These are phyloP conservation scores for Nebria salina DNA, from an alignment of 2,888 invertebrate genomes.

Conservation along the genomic window DNA sequence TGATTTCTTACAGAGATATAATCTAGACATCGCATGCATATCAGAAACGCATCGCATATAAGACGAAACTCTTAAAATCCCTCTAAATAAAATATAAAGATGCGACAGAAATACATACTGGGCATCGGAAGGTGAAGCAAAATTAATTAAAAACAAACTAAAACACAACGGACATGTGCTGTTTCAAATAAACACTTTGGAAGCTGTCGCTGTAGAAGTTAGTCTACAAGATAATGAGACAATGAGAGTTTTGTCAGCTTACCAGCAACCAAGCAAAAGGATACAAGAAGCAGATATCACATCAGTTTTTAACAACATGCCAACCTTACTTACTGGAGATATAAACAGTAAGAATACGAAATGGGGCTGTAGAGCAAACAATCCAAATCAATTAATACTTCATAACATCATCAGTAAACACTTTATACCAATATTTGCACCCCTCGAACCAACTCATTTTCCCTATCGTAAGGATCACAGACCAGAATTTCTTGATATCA, in stretches of 20 bases:
- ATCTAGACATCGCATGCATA: no score
- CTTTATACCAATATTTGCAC: conserved; percentile 38
- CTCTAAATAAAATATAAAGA: neutral
- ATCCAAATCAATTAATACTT: conserved; percentile 34
- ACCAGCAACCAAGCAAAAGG: no score
- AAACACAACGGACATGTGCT: no score
- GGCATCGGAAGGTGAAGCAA: neutral
- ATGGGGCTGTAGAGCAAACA: conserved; percentile 44
- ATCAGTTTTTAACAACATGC: no score
- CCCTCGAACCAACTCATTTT: no score
- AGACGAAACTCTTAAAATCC: neutral
- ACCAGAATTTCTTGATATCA: conserved; percentile 43
- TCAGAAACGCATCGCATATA: neutral
- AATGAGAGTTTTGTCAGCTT: no score
- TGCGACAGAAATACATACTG: neutral
- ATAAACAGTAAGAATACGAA: conserved; percentile 39
- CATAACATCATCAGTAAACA: conserved; percentile 27
- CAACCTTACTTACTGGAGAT: conserved; percentile 38
- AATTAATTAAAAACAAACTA: no score
- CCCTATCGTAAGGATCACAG: conserved; percentile 37
- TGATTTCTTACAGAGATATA: neutral
- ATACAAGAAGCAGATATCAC: no score
- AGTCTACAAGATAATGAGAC: no score
- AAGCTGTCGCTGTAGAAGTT: no score
- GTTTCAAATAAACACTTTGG: no score